Conservation (phyloP, 2,113 vertebrate species). For the Hylia prasina region DNA sequence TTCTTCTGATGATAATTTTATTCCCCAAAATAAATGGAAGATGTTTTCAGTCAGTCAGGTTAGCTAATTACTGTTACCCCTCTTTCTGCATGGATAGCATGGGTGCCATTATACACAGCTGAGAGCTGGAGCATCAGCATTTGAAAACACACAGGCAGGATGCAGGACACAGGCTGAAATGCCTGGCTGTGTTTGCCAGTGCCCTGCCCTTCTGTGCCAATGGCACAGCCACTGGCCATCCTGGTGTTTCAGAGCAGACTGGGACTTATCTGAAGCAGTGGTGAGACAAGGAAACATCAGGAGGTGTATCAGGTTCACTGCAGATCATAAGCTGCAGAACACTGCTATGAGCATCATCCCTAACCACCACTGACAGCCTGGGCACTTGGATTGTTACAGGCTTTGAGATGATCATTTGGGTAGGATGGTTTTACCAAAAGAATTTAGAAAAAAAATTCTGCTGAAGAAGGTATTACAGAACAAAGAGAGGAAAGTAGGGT, state of each 20-base stretch:
- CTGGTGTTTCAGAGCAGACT: neutral
- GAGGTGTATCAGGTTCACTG: neutral
- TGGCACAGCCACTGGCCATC: neutral
- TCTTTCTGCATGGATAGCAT: neutral
- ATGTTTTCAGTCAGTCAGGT: neutral
- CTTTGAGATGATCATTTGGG: neutral
- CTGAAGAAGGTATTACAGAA: neutral
- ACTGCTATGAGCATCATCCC: neutral
- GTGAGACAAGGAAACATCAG: neutral
- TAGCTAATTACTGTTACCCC: neutral
- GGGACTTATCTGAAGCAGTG: neutral
- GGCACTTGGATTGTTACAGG: neutral
- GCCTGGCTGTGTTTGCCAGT: neutral
- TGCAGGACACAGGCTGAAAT: neutral
- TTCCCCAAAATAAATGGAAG: neutral
- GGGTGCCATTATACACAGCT: neutral
- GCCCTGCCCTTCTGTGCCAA: neutral
- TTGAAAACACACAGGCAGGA: neutral
- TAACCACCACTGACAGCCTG: neutral
- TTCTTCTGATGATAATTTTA: neutral
- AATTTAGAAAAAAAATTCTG: neutral
- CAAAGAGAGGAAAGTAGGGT: neutral
- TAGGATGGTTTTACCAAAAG: neutral
- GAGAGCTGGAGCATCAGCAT: neutral
- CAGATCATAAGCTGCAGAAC: neutral